phyloP scores from a whole-genome alignment of 2,797 vertebrate species.

The Gouania willdenowi region DNA sequence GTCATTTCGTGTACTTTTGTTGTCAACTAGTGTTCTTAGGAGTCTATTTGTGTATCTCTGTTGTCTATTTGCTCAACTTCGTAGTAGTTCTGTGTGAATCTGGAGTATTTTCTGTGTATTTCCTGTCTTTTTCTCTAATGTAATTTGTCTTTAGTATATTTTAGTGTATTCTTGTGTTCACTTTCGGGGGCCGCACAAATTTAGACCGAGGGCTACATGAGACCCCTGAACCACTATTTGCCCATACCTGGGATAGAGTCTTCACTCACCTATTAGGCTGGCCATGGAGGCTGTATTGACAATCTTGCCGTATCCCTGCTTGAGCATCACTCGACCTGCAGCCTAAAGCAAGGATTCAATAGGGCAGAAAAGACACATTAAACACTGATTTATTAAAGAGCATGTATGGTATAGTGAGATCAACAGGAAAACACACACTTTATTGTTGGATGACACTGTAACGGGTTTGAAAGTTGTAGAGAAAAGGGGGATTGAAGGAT shows the following conservation, averaged over 20 bases:
- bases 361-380: conserved; percentile 61
- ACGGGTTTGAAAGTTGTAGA: conserved; percentile 2
- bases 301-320: conserved; percentile 92
- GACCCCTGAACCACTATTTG: too few relatives aligned
- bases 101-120: too few relatives aligned
- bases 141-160: too few relatives aligned
- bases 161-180: too few relatives aligned
- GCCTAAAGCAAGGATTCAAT: conserved; percentile 85
- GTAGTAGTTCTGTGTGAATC: too few relatives aligned
- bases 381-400: conserved; percentile 74
- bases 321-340: conserved; percentile 89
- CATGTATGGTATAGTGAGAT: conserved; percentile 60
- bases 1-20: too few relatives aligned
- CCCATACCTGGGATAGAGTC: conserved; percentile 73
- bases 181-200: too few relatives aligned
- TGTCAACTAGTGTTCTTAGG: too few relatives aligned
- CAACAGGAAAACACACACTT: conserved; percentile 34
- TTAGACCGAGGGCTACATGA: too few relatives aligned
- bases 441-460: conserved; percentile 2
- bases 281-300: conserved; percentile 95
- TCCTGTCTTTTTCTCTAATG: too few relatives aligned
- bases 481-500: neutral
- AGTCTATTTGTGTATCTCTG: too few relatives aligned
- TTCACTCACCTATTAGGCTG: conserved; percentile 96
- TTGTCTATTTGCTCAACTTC: too few relatives aligned